These are phyloP conservation scores for Iselma pallidipennis DNA, from an alignment of 2,888 invertebrate species.

Conservation along the genomic window DNA sequence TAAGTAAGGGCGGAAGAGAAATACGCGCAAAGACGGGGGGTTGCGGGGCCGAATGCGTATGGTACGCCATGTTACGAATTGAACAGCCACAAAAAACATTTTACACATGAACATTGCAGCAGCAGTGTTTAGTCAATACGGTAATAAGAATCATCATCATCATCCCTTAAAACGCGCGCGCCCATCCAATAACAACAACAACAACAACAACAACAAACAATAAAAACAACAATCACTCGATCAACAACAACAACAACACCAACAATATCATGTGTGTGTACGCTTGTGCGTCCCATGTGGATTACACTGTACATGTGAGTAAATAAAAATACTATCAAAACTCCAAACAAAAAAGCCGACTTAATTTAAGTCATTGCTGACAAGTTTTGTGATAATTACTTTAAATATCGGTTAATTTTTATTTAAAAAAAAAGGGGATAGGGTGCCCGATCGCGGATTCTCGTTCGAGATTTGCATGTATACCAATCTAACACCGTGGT, in stretches of 20 bases:
- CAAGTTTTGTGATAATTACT: no score
- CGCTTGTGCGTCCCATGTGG: conserved; percentile 5
- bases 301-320: not conserved
- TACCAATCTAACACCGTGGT: conserved; percentile 5
- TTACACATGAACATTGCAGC: conserved; percentile 51
- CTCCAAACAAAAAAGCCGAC: not conserved
- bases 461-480: conserved; percentile 37
- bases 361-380: no score
- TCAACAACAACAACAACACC: no score
- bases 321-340: not conserved
- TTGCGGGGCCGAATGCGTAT: conserved; percentile 47
- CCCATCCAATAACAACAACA: not conserved
- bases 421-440: not conserved
- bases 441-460: conserved; percentile 29
- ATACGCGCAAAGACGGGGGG: conserved; percentile 40
- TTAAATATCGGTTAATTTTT: no score
- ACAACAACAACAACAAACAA: conserved; percentile 6
- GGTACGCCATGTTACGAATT: conserved; percentile 56
- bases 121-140: conserved; percentile 51
- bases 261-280: conserved; percentile 12
- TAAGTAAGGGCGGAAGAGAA: conserved; percentile 37
- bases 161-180: conserved; percentile 6
- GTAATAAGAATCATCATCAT: conserved; percentile 18
- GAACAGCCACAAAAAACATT: conserved; percentile 51
- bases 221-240: no score